Percentiles rank a stretch among this genome's conserved stretches.
These are phyloP conservation scores for Cydia strobilella DNA, from an alignment of 1,140 invertebrate genomes.

Conservation along the genomic window DNA sequence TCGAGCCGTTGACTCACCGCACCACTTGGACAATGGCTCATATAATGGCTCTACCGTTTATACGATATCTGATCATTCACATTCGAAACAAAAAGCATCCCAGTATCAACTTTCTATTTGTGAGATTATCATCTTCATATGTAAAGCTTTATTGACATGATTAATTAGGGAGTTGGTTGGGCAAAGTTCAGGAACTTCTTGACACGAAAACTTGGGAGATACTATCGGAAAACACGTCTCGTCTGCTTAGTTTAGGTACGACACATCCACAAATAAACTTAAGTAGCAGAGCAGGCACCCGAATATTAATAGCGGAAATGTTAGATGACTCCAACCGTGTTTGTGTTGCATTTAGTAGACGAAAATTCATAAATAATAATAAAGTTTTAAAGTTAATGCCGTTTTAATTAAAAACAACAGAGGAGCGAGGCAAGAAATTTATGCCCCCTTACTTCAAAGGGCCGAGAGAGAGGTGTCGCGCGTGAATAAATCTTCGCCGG, in stretches of 20 bases:
- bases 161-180: constrained; percentile 13
- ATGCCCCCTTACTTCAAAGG: constrained; percentile 72
- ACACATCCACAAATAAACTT: not conserved
- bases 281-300: not conserved
- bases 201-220: constrained; percentile 18
- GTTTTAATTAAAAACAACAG: constrained; percentile 72
- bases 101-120: constrained; percentile 8
- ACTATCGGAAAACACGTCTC: constrained; percentile 18
- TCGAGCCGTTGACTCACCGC: constrained; percentile 46
- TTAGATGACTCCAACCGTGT: constrained; percentile 1
- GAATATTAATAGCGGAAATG: constrained; percentile 24
- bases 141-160: constrained; percentile 1
- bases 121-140: not conserved
- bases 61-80: constrained; percentile 43
- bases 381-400: constrained; percentile 55
- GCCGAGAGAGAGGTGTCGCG: constrained; percentile 62
- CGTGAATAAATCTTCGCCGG: constrained; percentile 62
- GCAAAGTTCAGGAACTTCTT: constrained; percentile 9
- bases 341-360: not conserved
- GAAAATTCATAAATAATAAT: constrained; percentile 43
- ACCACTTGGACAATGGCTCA: constrained; percentile 47
- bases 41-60: constrained; percentile 54
- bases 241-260: constrained; percentile 9
- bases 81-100: not conserved
- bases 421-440: constrained; percentile 61